A percentile compares a stretch with the other conserved stretches of the same genome.
Evolutionary conservation across 2,888 invertebrate species (phyloP).

Genomic region (Xylota segnis): DNA sequence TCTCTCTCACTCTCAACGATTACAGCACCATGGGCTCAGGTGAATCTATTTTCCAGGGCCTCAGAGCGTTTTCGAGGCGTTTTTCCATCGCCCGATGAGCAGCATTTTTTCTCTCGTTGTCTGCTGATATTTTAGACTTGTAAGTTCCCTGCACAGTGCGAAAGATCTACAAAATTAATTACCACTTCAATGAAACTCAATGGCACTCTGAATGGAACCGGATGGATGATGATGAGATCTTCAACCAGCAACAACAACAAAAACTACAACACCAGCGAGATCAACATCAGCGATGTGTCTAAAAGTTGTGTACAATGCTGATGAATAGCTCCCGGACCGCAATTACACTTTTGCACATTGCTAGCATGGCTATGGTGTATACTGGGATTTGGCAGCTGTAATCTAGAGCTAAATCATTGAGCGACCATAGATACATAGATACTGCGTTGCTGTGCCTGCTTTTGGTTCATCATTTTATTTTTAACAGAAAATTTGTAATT

Average conservation of each 20-base stretch:
- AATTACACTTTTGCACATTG: constrained; percentile 75
- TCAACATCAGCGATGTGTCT: constrained; percentile 70
- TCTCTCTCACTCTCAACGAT: constrained; percentile 37
- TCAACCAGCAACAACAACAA: constrained; percentile 42
- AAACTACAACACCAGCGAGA: constrained; percentile 37
- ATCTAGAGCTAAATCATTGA: constrained; percentile 76
- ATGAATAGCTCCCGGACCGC: constrained; percentile 76
- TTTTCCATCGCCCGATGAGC: constrained; percentile 55
- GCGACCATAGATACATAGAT: constrained; percentile 39
- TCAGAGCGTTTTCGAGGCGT: constrained; percentile 70
- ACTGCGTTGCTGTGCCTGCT: constrained; percentile 11
- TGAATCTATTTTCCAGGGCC: constrained; percentile 73
- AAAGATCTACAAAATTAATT: constrained; percentile 77
- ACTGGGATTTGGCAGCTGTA: constrained; percentile 72
- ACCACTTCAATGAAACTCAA: constrained; percentile 76
- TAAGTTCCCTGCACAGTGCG: constrained; percentile 52
- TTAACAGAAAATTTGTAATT: constrained; percentile 74
- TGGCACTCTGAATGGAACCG: constrained; percentile 74
- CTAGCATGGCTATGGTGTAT: constrained; percentile 26
- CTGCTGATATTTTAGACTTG: constrained; percentile 48
- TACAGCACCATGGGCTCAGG: constrained; percentile 54
- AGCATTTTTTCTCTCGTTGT: constrained; percentile 13
- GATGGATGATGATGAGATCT: constrained; percentile 76
- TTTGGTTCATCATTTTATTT: constrained; percentile 59
- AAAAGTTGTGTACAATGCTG: constrained; percentile 75